phyloP scores from a whole-genome alignment of 2,888 invertebrate species.

The Panzeria rudis region DNA sequence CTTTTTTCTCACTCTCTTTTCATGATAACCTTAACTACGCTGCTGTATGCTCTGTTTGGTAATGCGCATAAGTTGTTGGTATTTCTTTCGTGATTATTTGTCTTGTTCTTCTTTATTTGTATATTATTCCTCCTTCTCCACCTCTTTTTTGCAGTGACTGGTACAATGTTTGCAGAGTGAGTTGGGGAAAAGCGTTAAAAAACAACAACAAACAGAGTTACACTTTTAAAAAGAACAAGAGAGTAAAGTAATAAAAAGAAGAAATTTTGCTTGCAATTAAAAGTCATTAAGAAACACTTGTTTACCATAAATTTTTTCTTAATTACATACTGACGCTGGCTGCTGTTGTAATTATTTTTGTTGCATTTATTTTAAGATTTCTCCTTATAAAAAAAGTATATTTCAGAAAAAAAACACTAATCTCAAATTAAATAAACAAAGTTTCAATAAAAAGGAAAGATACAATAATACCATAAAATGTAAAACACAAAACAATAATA shows the following conservation, averaged over 20 bases:
- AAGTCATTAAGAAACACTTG: conserved; percentile 55
- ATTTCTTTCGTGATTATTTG: conserved; percentile 21
- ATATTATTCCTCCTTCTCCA: conserved; percentile 4
- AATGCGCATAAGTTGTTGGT: conserved; percentile 59
- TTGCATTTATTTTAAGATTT: conserved; percentile 17
- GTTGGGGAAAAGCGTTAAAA: conserved; percentile 33
- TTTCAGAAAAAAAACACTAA: not conserved
- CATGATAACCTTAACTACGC: conserved; percentile 62
- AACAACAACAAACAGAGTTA: conserved; percentile 12
- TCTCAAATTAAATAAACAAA: conserved; percentile 21
- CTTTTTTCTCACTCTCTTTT: conserved; percentile 58
- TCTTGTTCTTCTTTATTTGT: conserved; percentile 28
- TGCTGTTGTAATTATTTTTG: conserved; percentile 6
- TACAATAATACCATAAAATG: not conserved
- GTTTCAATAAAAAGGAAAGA: conserved; percentile 12
- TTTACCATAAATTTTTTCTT: conserved; percentile 44
- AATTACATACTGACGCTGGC: conserved; percentile 16
- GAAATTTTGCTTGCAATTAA: conserved; percentile 50
- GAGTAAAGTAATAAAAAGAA: conserved; percentile 20
- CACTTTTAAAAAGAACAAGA: conserved; percentile 18
- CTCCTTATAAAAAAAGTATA: not conserved
- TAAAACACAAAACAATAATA: conserved; percentile 8
- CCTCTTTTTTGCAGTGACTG: not conserved
- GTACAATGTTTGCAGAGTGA: not conserved
- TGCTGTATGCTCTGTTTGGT: conserved; percentile 66